Evolutionary conservation across 2,113 vertebrate genomes (phyloP).

Genomic region (Phycodurus eques): DNA sequence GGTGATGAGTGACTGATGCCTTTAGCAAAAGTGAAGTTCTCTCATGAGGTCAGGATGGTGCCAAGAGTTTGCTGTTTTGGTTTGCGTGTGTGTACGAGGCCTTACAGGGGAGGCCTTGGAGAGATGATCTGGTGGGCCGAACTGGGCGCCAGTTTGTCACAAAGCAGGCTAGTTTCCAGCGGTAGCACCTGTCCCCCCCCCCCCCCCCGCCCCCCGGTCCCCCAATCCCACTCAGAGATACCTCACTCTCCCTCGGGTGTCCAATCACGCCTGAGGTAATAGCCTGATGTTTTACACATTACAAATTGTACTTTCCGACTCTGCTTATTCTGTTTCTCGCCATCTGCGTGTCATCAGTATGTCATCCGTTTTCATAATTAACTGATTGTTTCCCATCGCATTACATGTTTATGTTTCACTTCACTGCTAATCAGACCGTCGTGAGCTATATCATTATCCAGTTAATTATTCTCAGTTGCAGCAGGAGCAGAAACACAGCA

Average conservation of each 20-base stretch:
- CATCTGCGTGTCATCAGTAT: neutral
- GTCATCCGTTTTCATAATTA: constrained; percentile 1
- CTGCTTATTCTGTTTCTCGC: constrained; percentile 12
- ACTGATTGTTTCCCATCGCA: neutral
- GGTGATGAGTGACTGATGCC: constrained; percentile 13
- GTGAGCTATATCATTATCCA: neutral
- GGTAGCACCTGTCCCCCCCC: constrained; percentile 31
- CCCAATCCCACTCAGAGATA: constrained; percentile 7
- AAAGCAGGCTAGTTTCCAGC: constrained; percentile 34
- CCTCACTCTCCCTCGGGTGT: constrained; percentile 32
- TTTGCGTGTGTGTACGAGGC: constrained; percentile 9
- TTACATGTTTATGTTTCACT: neutral
- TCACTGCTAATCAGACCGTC: neutral
- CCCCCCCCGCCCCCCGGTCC: neutral
- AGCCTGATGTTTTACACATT: constrained; percentile 40
- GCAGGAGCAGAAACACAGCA: neutral
- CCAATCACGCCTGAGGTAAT: constrained; percentile 47
- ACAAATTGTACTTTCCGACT: neutral
- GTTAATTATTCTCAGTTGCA: neutral
- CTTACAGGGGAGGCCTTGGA: constrained; percentile 14
- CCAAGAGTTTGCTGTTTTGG: constrained; percentile 19
- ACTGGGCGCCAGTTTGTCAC: constrained; percentile 17
- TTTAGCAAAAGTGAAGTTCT: constrained; percentile 12
- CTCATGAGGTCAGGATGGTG: neutral
- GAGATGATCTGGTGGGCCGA: constrained; percentile 19